Evolutionary conservation across 1,140 invertebrate genomes (phyloP), one percentile per base, ranked within the genome.

Genomic region (Magallana ariakensis): DNA sequence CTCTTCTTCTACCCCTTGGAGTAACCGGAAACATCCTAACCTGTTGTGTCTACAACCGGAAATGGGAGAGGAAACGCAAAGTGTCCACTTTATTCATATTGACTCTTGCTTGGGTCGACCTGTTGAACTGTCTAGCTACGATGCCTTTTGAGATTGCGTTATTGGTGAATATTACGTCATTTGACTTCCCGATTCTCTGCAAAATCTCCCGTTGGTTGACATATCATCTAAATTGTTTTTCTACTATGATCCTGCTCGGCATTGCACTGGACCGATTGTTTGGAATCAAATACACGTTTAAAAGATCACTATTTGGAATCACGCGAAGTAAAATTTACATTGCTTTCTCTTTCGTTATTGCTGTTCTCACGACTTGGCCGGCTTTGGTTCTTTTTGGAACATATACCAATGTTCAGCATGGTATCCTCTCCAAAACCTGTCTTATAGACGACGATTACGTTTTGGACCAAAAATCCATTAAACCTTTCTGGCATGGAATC

Each of bases 51-150:
- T 88, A 88, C 60, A 58, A 83, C 53, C 46, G 46, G 62, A 88
- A 86, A 81, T 88, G 87, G 87, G 62, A 83, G 19, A 83, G 62
- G 54, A 86, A 81, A 11, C 66, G 66, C 66, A 75, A 75, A 75
- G 86, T 85, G 8, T 82, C 87, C 8, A 85, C 85, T 1, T 80
- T 88, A 13, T 88, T 88, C 22, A 86, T 88, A 13, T 57, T 87
- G 7, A 84, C 87, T 57, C 57, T 87, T 3, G 84, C 87, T 4
- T 82, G 33, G 15, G 54, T 80, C 16, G 85, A 88, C 26, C 46
- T 88, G 3, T 22, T 88, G 1, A 88, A 88, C 84, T 60, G 80
- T 22, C 10, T 80, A 0, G 58, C 80, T 5, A 82, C 87, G 19
- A 56, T 85, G 66, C 87, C 87, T n/a, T 83, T 83, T 15, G 87